Conservation (phyloP, 2,888 invertebrate species). For the Hypena proboscidalis region DNA sequence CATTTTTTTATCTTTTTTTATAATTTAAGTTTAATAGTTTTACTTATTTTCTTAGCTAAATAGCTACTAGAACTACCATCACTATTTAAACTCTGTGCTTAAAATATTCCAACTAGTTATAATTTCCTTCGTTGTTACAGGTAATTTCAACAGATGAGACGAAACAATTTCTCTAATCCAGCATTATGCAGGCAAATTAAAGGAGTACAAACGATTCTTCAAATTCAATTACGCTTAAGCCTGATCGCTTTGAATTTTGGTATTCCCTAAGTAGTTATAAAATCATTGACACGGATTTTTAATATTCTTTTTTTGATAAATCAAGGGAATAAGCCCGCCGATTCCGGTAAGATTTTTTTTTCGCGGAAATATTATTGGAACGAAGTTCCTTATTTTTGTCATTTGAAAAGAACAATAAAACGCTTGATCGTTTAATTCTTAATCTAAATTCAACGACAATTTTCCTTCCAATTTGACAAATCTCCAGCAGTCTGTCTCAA, state of each 20-base stretch:
- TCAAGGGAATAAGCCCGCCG: constrained; percentile 24
- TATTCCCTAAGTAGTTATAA: constrained; percentile 31
- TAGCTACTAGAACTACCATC: too few species aligned
- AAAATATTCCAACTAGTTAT: too few species aligned
- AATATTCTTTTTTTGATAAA: constrained; percentile 26
- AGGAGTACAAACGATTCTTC: background rate
- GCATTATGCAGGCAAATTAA: too few species aligned
- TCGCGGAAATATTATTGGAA: too few species aligned
- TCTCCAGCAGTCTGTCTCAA: constrained; percentile 26
- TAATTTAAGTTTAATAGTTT: too few species aligned
- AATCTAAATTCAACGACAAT: constrained; percentile 25
- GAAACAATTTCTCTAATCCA: too few species aligned
- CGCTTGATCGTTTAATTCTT: constrained; percentile 27
- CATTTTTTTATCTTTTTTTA: too few species aligned
- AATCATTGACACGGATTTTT: constrained; percentile 22
- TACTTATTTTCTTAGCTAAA: too few species aligned
- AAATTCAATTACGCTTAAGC: constrained; percentile 30
- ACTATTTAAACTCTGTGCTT: too few species aligned
- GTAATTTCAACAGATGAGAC: too few species aligned
- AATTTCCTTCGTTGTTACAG: too few species aligned
- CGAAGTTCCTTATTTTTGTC: constrained; percentile 10
- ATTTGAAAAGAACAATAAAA: constrained; percentile 29
- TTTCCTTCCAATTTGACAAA: constrained; percentile 30
- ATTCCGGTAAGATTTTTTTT: too few species aligned
- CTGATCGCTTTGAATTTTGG: constrained; percentile 21